Evolutionary conservation across 2,888 invertebrate species (phyloP), one percentile per base, ranked within the genome.

Genomic region (Thelaira solivaga): DNA sequence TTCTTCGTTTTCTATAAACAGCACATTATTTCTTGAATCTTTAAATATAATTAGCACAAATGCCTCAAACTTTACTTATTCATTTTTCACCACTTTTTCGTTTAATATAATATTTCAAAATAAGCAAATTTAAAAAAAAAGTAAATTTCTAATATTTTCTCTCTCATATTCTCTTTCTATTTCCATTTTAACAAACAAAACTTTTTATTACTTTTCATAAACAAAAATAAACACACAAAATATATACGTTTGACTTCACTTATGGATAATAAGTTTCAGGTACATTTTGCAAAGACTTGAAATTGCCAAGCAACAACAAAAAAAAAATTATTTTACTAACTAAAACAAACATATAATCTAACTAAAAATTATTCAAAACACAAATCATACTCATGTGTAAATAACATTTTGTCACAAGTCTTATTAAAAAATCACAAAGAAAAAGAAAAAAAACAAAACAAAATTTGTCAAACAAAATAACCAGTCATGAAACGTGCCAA

Each of bases 401-500:
- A 74, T 74, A 67, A 13, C 49, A 62, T 43, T 43, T 36, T 34
- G 43, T n/a, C 45, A 36, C n/a, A 59, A 39, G 4, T 64, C 39
- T 51, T 5, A 5, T 5, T 26, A 5, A 4, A 26, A 26, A 26
- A 26, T 26, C n/a, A n/a, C n/a, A n/a, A n/a, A n/a, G n/a, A n/a
- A n/a, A n/a, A n/a, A n/a, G n/a, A n/a, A 26, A 26, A 6, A 26
- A 26, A 26, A 26, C 26, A 39, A 31, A 47, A 22, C 20, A 36
- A 39, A 49, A 43, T 34, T 29, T 43, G 6, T 18, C 8, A 31
- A 68, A 18, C 7, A 11, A 34, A 64, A 57, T 45, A 29, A 22
- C 29, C 29, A 47, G 34, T 16, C 22, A 78, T 78, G 77, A 78
- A 69, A 80, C 86, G 87, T 81, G 83, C 85, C 80, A 86, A 85